Percentiles rank a stretch among this genome's conserved stretches.
These are phyloP conservation scores for Lepisosteus oculatus DNA, from an alignment of 2,113 vertebrate genomes.

Conservation along the genomic window DNA sequence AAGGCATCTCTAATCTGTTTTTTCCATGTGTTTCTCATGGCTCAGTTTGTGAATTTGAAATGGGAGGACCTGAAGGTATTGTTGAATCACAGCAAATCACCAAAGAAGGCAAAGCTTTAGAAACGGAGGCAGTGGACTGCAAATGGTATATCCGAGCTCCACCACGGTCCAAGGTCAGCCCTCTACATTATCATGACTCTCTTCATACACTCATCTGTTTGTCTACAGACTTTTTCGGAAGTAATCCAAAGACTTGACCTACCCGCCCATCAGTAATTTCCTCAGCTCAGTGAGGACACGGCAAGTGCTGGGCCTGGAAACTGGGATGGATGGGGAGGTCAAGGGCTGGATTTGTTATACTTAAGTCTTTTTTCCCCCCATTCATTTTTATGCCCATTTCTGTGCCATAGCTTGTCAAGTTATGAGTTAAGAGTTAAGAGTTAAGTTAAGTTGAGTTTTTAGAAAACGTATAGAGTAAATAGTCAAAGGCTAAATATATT, in stretches of 20 bases:
- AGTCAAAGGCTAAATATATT: not conserved
- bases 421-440: not conserved
- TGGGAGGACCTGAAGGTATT: constrained; percentile 95
- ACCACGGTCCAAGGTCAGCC: constrained; percentile 93
- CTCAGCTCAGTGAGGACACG: too few species aligned
- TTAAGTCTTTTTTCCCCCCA: not conserved
- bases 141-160: constrained; percentile 97
- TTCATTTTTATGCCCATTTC: not conserved
- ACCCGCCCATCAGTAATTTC: too few species aligned
- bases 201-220: too few species aligned
- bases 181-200: not conserved
- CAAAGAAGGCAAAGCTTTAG: constrained; percentile 90
- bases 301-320: too few species aligned
- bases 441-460: not conserved
- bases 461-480: not conserved
- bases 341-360: not conserved
- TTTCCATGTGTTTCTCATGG: constrained; percentile 22
- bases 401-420: constrained; percentile 3
- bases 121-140: constrained; percentile 91
- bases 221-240: too few species aligned
- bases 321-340: too few species aligned
- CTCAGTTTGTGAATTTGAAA: constrained; percentile 95
- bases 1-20: constrained; percentile 12
- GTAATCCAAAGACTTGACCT: too few species aligned
- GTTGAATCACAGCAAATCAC: constrained; percentile 93